These are phyloP conservation scores for Eulemur albifrons DNA, from an alignment of 2,797 vertebrate genomes.

Conservation along the genomic window DNA sequence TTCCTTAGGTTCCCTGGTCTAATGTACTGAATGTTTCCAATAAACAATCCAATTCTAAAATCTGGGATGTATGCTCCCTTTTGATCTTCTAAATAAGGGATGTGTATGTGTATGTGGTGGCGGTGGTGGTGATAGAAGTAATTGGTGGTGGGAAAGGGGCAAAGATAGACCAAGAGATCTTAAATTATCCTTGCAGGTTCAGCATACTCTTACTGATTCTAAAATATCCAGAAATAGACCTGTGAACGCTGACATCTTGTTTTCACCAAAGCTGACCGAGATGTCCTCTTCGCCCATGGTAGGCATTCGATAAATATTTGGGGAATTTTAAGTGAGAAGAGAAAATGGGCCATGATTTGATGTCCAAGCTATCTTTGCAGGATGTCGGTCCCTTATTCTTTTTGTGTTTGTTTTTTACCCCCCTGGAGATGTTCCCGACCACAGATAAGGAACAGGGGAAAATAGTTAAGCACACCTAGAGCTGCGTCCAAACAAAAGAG, in stretches of 20 bases:
- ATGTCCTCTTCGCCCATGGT: background rate
- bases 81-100: background rate
- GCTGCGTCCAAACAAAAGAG: conserved; percentile 86
- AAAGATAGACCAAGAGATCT: background rate
- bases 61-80: background rate
- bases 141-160: background rate
- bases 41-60: background rate
- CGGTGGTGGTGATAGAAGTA: background rate
- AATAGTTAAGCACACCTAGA: conserved; percentile 84
- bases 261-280: conserved; percentile 11
- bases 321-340: conserved; percentile 46
- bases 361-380: background rate
- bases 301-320: conserved; percentile 15
- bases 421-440: conserved; percentile 74
- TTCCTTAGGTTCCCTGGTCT: background rate
- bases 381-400: conserved; percentile 34
- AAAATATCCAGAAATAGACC: conserved; percentile 30
- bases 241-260: conserved; percentile 62
- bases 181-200: conserved; percentile 40
- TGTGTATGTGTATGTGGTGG: background rate
- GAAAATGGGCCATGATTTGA: background rate
- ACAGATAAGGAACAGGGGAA: conserved; percentile 78
- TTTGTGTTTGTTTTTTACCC: conserved; percentile 35
- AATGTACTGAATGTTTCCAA: background rate
- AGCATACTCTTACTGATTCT: background rate